Evolutionary conservation across 2,888 invertebrate genomes (phyloP).

Genomic region (Macrosoma leucophasiata): DNA sequence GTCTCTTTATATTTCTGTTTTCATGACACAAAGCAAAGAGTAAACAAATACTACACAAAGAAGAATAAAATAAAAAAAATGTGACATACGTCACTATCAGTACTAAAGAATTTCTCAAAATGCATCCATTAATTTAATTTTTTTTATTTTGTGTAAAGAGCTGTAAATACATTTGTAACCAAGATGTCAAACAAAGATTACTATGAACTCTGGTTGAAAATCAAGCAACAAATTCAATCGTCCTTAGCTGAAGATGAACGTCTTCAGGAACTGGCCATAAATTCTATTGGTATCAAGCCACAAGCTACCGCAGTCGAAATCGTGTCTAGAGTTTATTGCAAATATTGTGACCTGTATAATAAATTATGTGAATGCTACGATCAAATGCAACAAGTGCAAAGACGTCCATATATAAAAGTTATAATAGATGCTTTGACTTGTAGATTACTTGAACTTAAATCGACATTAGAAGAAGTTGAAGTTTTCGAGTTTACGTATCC

Average conservation of each 20-base stretch:
- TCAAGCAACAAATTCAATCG: conserved; percentile 43
- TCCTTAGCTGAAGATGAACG: conserved; percentile 46
- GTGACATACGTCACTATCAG: too few relatives aligned
- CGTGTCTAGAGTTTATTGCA: conserved; percentile 66
- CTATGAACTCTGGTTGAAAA: conserved; percentile 51
- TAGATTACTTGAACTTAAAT: conserved; percentile 76
- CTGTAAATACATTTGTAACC: too few relatives aligned
- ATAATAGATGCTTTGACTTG: conserved; percentile 76
- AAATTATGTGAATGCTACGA: conserved; percentile 77
- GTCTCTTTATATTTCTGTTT: too few relatives aligned
- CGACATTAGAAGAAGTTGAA: conserved; percentile 72
- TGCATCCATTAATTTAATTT: too few relatives aligned
- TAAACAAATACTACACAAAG: too few relatives aligned
- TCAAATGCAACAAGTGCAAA: conserved; percentile 78
- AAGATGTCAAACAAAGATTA: conserved; percentile 55
- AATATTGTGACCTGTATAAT: conserved; percentile 72
- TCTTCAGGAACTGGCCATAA: conserved; percentile 47
- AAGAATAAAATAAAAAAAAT: too few relatives aligned
- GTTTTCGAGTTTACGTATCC: conserved; percentile 81
- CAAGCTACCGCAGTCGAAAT: conserved; percentile 65
- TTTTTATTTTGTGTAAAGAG: too few relatives aligned
- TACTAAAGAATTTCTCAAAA: too few relatives aligned
- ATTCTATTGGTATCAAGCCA: conserved; percentile 52
- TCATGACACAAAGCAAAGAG: too few relatives aligned
- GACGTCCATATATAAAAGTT: conserved; percentile 70